Evolutionary conservation across 2,888 invertebrate genomes (phyloP).

Genomic region (Ectemnius continuus): DNA sequence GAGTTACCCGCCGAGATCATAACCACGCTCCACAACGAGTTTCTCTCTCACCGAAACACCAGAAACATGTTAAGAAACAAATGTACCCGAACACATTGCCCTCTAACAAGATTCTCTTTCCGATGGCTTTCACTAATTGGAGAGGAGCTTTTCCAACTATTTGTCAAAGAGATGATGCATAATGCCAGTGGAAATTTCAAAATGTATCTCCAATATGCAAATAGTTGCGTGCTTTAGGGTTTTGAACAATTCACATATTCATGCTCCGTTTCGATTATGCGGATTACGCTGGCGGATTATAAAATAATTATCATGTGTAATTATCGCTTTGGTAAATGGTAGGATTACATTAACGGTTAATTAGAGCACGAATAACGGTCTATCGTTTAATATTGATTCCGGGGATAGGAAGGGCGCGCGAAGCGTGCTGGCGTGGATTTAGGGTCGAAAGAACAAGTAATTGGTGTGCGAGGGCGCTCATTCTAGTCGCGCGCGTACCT

Average conservation of each 20-base stretch:
- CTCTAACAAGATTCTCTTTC: too few relatives aligned
- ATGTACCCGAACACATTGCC: too few relatives aligned
- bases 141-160: too few relatives aligned
- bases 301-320: conserved; percentile 35
- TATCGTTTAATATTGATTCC: conserved; percentile 44
- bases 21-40: background rate
- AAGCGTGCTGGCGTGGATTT: conserved; percentile 33
- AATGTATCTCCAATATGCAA: too few relatives aligned
- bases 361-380: conserved; percentile 36
- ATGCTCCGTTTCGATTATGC: conserved; percentile 8
- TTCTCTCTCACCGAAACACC: too few relatives aligned
- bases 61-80: too few relatives aligned
- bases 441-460: conserved; percentile 49
- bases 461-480: conserved; percentile 43
- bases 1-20: background rate
- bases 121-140: too few relatives aligned
- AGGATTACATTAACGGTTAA: conserved; percentile 52
- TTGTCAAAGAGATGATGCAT: too few relatives aligned
- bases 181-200: too few relatives aligned
- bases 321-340: conserved; percentile 36
- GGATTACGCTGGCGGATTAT: conserved; percentile 18
- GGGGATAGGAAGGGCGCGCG: conserved; percentile 3
- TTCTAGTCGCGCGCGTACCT: conserved; percentile 34
- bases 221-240: too few relatives aligned
- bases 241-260: conserved; percentile 2